Base-by-base conservation (phyloP, 2,888 invertebrate genomes). In the Vesta saturnalis region DNA sequence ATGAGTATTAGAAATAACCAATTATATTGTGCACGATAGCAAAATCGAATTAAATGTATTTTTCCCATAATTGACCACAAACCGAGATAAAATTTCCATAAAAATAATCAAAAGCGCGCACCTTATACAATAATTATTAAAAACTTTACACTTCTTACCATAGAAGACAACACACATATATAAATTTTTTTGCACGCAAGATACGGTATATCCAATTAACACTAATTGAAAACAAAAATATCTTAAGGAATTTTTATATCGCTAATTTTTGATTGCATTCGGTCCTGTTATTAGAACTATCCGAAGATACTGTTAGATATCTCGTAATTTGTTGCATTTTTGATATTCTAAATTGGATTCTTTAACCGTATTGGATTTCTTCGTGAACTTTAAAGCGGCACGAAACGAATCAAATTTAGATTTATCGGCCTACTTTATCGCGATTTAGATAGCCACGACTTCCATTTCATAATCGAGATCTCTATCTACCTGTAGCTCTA, bases 351-450 rank as follows among this genome's bases (percentile, higher is more conserved):
- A 64, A 68, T 60, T 68, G 46, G 61, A 62, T 67, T 61, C 61
- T 35, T 57, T 67, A 67, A 62, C 67, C 60, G 57, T 60, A 65
- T 60, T 65, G 64, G 58, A 66, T 62, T 65, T 69, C 69, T 62
- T 59, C 70, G 67, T 71, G 73, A 71, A 71, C 71, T 73, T 70
- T 71, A 69, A 62, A 62, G 46, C 59, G 52, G 61, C 71, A 73
- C 73, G 73, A 73, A 72, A 71, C 65, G 69, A 59, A 72, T 71
- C 73, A 71, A 73, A 72, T 69, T 71, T 67, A 73, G 74, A 74
- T 76, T 76, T 76, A 75, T 75, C 74, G 71, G 69, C 67, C 72
- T 67, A 73, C 64, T 74, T 74, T 71, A 74, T 75, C 73, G 67
- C 69, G 71, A 74, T 74, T 67, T 69, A 73, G 71, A 74, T 71